Evolutionary conservation across 2,113 vertebrate genomes (phyloP), one percentile per base, ranked within the genome.

Genomic region (Bombycilla garrulus): DNA sequence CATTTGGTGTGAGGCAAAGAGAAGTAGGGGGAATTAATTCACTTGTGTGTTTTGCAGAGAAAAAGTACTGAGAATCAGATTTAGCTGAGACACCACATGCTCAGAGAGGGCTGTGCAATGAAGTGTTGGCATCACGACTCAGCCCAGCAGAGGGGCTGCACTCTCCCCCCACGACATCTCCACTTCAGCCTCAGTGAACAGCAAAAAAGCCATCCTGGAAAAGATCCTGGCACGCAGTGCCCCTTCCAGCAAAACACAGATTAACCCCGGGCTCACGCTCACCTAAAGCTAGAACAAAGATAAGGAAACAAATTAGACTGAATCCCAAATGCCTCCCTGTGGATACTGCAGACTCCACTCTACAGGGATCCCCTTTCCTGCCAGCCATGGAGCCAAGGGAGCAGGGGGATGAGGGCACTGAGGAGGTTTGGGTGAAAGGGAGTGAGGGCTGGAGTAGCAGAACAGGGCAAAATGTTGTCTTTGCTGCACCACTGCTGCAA

Each of bases 11-110:
- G 23, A 88, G 38, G 22, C 70, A 77, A 82, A 83, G 26, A 93
- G 72, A 88, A 73, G 44, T 5, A 90, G 64, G 24, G 92, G 67
- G 51, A 89, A 88, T 66, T 51, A 92, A 88, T 78, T 90, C 67
- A 71, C 42, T 80, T 45, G 36, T 47, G 76, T 44, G 47, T 22
- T 77, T 64, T 50, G 67, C 26, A 76, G 70, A 70, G 69, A 62
- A 60, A 15, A 21, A 61, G n/a, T 6, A 35, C 44, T 10, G 33
- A 73, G 48, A 42, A 40, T 67, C 70, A 48, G 36, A 65, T 72
- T 77, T 64, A 84, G 48, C 66, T 42, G 70, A 85, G 74, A 17
- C 33, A 45, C 22, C 5, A 3, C 50, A 25, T n/a, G 86, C 69
- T 62, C 5, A 14, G 64, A 58, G 57, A 10, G 3, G 47, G 51